Evolutionary conservation across 2,113 vertebrate species (phyloP).

Genomic region (Tachysurus fulvidraco): DNA sequence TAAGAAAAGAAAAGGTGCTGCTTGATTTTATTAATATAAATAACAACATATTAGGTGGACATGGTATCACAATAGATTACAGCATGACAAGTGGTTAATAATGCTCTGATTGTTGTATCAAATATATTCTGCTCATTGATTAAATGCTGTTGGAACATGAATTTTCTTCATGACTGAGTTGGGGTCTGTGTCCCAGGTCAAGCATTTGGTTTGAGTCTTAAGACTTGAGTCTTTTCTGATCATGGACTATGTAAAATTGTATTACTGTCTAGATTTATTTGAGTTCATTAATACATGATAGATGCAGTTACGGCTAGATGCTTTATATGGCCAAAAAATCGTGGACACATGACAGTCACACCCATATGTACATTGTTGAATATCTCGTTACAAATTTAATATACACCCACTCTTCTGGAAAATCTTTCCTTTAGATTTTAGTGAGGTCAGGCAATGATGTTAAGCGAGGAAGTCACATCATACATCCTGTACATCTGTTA

Average conservation of each 20-base stretch:
- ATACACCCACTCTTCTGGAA: background rate
- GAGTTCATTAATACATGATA: too few species aligned
- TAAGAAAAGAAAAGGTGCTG: too few species aligned
- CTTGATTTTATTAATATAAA: background rate
- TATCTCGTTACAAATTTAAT: background rate
- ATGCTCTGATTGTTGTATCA: background rate
- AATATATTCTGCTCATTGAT: background rate
- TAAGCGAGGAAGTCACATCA: background rate
- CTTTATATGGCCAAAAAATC: background rate
- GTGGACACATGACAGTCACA: background rate
- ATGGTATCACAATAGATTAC: background rate
- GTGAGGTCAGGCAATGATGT: background rate
- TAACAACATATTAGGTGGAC: background rate
- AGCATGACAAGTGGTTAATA: background rate
- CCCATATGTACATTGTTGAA: background rate
- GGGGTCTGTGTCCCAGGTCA: background rate
- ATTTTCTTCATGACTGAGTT: background rate
- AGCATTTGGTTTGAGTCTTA: background rate
- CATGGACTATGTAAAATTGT: background rate
- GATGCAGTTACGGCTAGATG: background rate
- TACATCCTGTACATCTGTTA: background rate
- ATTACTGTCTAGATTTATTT: background rate
- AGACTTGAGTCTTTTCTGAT: background rate
- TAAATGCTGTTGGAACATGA: background rate
- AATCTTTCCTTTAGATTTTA: background rate